A percentile compares a stretch with the other conserved stretches of the same genome.
Evolutionary conservation across 2,113 vertebrate genomes (phyloP).

Genomic region (Okapia johnstoni): DNA sequence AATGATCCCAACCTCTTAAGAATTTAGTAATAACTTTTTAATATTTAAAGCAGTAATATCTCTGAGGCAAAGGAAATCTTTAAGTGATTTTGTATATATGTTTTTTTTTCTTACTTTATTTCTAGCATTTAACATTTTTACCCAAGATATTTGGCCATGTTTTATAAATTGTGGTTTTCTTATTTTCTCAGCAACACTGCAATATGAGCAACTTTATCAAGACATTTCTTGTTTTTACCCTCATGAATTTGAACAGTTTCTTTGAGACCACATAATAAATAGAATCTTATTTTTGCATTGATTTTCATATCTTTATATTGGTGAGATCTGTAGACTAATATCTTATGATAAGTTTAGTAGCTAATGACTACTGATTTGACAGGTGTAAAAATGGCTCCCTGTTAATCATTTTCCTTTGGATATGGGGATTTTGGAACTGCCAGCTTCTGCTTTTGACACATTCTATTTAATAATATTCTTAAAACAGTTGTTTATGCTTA

Average conservation of each 20-base stretch:
- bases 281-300: slow-evolving; percentile 29
- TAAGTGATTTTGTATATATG: not conserved
- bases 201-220: not conserved
- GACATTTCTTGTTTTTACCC: not conserved
- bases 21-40: not conserved
- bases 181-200: not conserved
- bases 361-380: not conserved
- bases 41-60: slow-evolving; percentile 1
- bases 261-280: not conserved
- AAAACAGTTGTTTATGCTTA: not conserved
- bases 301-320: slow-evolving; percentile 26
- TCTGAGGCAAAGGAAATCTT: not conserved
- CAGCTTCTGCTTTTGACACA: not conserved
- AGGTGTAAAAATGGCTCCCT: not conserved
- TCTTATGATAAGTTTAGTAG: slow-evolving; percentile 4
- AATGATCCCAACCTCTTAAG: not conserved
- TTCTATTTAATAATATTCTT: not conserved
- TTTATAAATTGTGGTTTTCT: not conserved
- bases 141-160: not conserved
- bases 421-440: not conserved
- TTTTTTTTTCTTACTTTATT: not conserved
- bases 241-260: slow-evolving; percentile 22
- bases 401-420: slow-evolving; percentile 8
- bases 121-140: not conserved
- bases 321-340: not conserved